A percentile compares a stretch with the other conserved stretches of the same genome.
Evolutionary conservation across 2,888 invertebrate species (phyloP).

Genomic region (Globia sparganii): DNA sequence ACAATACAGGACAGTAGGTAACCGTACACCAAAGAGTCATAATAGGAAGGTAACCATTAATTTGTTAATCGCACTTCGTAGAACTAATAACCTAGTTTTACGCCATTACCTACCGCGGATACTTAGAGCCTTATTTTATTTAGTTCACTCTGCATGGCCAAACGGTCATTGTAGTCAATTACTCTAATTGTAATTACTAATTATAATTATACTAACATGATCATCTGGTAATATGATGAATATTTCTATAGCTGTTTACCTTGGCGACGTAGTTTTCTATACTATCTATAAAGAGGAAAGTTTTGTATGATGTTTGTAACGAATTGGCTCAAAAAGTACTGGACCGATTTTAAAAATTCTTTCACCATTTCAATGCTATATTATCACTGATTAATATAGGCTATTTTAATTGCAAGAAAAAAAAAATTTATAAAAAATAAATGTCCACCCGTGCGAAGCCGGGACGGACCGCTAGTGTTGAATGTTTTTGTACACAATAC

Average conservation of each 20-base stretch:
- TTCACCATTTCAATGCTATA: too few relatives aligned
- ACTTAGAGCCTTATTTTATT: slow-evolving; percentile 40
- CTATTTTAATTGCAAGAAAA: too few relatives aligned
- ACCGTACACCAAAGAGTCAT: not conserved
- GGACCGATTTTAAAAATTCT: too few relatives aligned
- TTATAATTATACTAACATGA: slow-evolving; percentile 35
- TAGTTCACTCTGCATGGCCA: slow-evolving; percentile 31
- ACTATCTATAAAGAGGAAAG: too few relatives aligned
- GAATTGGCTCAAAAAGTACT: too few relatives aligned
- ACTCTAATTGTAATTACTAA: slow-evolving; percentile 43
- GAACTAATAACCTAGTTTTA: slow-evolving; percentile 68
- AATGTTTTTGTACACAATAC: too few relatives aligned
- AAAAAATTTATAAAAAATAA: too few relatives aligned
- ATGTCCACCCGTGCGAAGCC: too few relatives aligned
- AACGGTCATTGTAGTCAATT: slow-evolving; percentile 39
- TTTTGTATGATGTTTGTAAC: too few relatives aligned
- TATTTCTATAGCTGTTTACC: slow-evolving; percentile 19
- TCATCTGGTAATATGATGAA: slow-evolving; percentile 30
- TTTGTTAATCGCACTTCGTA: slow-evolving; percentile 29
- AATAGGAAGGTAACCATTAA: slow-evolving; percentile 1
- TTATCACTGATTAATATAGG: too few relatives aligned
- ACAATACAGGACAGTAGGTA: not conserved
- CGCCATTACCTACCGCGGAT: slow-evolving; percentile 69
- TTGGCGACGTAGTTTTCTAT: not conserved
- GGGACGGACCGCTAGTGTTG: too few relatives aligned